Conservation (phyloP, 2,113 vertebrate species). For the Rhinoderma darwinii region DNA sequence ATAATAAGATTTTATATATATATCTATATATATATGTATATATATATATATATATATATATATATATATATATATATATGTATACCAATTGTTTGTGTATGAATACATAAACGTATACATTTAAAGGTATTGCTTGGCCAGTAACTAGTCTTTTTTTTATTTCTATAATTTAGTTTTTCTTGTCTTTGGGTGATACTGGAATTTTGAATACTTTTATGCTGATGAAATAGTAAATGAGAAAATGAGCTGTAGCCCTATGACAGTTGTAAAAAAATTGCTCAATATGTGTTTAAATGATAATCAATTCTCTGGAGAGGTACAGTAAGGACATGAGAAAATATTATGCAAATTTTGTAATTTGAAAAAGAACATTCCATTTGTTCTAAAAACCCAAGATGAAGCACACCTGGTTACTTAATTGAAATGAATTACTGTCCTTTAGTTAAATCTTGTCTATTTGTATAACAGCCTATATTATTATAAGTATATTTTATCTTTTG, state of each 20-base stretch:
- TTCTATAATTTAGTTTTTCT: not conserved
- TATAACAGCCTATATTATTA: conserved; percentile 40
- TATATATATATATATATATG: conserved; percentile 18
- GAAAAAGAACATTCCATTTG: conserved; percentile 43
- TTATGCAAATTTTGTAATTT: conserved; percentile 49
- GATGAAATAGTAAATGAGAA: not conserved
- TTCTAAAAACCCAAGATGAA: conserved; percentile 32
- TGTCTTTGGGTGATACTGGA: not conserved
- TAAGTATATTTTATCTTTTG: not conserved
- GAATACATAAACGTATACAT: no score
- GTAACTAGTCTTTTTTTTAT: no score
- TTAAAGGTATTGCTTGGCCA: not conserved
- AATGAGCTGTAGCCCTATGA: not conserved
- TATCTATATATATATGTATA: conserved; percentile 5
- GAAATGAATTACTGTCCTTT: conserved; percentile 49
- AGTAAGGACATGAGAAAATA: conserved; percentile 46
- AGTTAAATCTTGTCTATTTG: conserved; percentile 43
- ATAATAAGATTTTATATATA: no score
- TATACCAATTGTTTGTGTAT: not conserved
- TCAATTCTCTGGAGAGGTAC: conserved; percentile 34
- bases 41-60: conserved; percentile 16
- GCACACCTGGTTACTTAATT: conserved; percentile 43
- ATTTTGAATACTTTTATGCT: not conserved
- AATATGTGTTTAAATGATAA: conserved; percentile 34
- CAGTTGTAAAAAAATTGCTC: conserved; percentile 2